Conservation (phyloP, 1,140 invertebrate genomes). For the Pantala flavescens region DNA sequence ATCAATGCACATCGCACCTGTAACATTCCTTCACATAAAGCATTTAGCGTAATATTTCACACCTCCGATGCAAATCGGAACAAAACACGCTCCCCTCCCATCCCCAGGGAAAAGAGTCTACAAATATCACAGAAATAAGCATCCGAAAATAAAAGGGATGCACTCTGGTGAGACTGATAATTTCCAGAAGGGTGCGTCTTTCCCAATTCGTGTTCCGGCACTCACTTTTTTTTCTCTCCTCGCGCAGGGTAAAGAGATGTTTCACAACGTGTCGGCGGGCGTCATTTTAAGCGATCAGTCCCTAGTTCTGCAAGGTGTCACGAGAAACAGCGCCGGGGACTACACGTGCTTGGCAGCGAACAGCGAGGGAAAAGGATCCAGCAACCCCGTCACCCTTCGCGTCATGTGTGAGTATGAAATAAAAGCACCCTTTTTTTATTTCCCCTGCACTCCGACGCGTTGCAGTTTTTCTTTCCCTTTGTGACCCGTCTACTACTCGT, state of each 20-base stretch:
- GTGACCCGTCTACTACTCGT: background rate
- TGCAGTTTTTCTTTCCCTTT: background rate
- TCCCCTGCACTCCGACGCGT: background rate
- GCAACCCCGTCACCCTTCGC: slow-evolving; percentile 63
- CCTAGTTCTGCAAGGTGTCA: slow-evolving; percentile 68
- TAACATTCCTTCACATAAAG: no score
- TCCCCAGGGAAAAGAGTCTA: no score
- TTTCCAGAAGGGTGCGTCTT: background rate
- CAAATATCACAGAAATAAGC: no score
- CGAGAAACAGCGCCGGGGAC: slow-evolving; percentile 62
- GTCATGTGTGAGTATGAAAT: slow-evolving; percentile 80
- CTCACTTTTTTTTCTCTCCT: slow-evolving; percentile 16
- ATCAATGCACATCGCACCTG: no score
- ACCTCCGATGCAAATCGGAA: no score
- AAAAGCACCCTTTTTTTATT: slow-evolving; percentile 1
- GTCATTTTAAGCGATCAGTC: slow-evolving; percentile 73
- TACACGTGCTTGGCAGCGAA: slow-evolving; percentile 75
- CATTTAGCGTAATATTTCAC: no score
- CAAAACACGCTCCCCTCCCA: no score
- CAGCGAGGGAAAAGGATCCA: slow-evolving; percentile 66
- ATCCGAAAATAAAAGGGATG: no score
- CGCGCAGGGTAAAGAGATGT: slow-evolving; percentile 58
- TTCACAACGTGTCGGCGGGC: slow-evolving; percentile 63
- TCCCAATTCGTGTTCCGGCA: background rate
- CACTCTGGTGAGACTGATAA: no score